A percentile compares a stretch with the other conserved stretches of the same genome.
Evolutionary conservation across 2,113 vertebrate species (phyloP).

Genomic region (Puma concolor): DNA sequence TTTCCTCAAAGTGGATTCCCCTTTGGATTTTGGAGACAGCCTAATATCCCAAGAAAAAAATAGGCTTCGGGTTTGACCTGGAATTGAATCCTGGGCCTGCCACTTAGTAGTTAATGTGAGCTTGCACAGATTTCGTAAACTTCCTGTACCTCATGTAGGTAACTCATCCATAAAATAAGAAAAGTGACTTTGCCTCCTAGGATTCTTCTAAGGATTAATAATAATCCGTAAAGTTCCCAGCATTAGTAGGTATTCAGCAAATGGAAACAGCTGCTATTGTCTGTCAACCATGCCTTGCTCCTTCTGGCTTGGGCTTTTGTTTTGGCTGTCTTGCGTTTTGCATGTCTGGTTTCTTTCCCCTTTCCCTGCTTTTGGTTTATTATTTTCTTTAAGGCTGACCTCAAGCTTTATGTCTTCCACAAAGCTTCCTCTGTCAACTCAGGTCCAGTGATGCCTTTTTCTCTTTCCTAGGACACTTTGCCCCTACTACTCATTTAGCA

Average conservation of each 20-base stretch:
- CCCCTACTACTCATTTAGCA: background rate
- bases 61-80: background rate
- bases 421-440: background rate
- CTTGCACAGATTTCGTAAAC: background rate
- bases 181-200: background rate
- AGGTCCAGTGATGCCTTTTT: background rate
- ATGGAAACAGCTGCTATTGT: background rate
- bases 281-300: background rate
- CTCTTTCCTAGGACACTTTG: background rate
- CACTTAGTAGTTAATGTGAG: background rate
- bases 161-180: background rate
- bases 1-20: background rate
- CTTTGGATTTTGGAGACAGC: background rate
- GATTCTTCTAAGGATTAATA: background rate
- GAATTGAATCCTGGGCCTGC: background rate
- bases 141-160: background rate
- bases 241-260: background rate
- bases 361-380: background rate
- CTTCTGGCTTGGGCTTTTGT: background rate
- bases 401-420: background rate
- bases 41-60: background rate
- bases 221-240: background rate
- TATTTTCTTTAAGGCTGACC: conserved; percentile 1
- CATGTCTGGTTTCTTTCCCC: background rate
- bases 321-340: background rate